These are phyloP conservation scores for Hetaerina americana DNA, from an alignment of 1,140 invertebrate genomes.

Conservation along the genomic window DNA sequence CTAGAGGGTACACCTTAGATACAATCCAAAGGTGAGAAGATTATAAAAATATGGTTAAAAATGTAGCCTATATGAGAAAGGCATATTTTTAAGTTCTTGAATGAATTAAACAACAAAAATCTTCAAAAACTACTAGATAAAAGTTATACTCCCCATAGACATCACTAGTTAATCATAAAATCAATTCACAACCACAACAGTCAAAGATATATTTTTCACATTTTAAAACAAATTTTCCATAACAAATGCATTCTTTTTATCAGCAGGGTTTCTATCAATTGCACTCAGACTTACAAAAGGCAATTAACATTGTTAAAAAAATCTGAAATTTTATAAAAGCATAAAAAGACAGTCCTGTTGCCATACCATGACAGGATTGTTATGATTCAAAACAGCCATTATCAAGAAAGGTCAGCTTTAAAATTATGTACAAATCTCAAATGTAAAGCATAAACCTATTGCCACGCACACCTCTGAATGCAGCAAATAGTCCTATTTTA, in stretches of 20 bases:
- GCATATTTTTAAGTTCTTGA: too few relatives aligned
- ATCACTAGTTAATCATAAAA: neutral
- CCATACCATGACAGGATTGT: neutral
- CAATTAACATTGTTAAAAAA: neutral
- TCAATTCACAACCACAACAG: neutral
- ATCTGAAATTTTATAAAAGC: neutral
- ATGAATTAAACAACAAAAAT: too few relatives aligned
- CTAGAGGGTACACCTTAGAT: too few relatives aligned
- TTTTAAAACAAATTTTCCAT: neutral
- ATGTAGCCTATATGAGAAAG: too few relatives aligned
- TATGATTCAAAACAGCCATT: neutral
- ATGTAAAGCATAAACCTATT: neutral
- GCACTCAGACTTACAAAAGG: neutral
- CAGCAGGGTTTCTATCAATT: neutral
- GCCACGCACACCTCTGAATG: neutral
- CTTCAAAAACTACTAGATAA: too few relatives aligned
- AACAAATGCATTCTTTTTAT: neutral
- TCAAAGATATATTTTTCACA: neutral
- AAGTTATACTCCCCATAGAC: neutral
- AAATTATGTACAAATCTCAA: neutral
- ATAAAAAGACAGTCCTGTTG: neutral
- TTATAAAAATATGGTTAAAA: neutral
- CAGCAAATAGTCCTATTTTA: neutral
- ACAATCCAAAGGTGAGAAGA: too few relatives aligned
- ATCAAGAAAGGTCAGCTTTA: neutral